Base-by-base conservation (phyloP, 37 sponge, comb jelly and placozoan species). In the Theonella swinhoei region DNA sequence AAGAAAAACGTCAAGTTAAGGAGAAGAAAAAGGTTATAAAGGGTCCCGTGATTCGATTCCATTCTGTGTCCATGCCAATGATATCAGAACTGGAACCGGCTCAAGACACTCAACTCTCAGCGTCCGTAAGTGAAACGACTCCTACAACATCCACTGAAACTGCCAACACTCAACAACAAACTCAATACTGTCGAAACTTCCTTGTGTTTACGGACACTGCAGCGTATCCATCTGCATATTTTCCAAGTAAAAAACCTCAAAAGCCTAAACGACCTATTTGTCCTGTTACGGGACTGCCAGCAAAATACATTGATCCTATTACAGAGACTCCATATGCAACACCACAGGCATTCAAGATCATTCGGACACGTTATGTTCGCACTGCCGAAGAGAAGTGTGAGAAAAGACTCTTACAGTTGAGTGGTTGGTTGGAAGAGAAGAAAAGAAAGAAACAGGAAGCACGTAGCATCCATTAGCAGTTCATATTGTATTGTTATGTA, bases 271-370 rank as follows among this genome's bases (percentile, higher is more conserved):
- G 62, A 5, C 63, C 30, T 39, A 83, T 86, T 67, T 99, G 99
- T 76, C 90, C 88, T 23, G 83, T 99, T 0, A 97, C 99, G 37
- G 92, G 96, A 9, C 91, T 94, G 0, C 96, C 94, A 17, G 99
- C 99, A 25, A 91, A 87, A 64, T 99, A 99, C 76, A 83, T 90
- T 24, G 99, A 99, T 74, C 97, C 99, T 8, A 62, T 97, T 5
- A 99, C 99, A 0, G 64, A 80, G 28, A 89, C 85, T 1, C 97
- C 99, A 0, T 99, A 99, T 79, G 88, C 97, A 28, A 95, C 90
- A 0, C 82, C 92, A 1, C 85, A 93, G 58, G 97, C 99, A 20
- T 99, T 99, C 80, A 91, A 90, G 62, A 75, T 91, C 9, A 89
- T 99, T 30, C 72, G 98, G 35, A 80, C 77, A 39, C 42, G 80